Evolutionary conservation across 2,888 invertebrate genomes (phyloP).

Genomic region (Drosophila neonasuta): DNA sequence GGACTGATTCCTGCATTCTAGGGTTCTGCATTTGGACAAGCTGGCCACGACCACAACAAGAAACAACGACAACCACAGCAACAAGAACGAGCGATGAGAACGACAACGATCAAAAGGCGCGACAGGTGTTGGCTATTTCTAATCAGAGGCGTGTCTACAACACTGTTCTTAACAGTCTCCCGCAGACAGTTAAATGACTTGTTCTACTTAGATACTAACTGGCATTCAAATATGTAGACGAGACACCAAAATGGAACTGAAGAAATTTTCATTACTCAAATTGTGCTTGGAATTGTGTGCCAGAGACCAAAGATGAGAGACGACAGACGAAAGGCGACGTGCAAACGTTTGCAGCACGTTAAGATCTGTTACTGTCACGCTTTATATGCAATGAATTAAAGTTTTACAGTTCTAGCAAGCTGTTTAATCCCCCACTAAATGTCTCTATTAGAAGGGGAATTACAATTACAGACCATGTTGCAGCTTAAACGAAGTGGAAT

Average conservation of each 20-base stretch:
- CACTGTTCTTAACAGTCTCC: conserved; percentile 56
- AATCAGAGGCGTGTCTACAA: conserved; percentile 68
- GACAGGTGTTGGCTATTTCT: conserved; percentile 72
- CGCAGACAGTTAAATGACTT: conserved; percentile 69
- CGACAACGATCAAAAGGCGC: conserved; percentile 58
- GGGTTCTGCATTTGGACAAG: conserved; percentile 40
- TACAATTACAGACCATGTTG: conserved; percentile 4
- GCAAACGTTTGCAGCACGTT: conserved; percentile 5
- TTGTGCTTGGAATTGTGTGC: conserved; percentile 3
- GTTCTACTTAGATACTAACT: conserved; percentile 67
- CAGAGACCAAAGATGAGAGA: background rate
- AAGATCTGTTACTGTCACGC: conserved; percentile 31
- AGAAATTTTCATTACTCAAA: conserved; percentile 23
- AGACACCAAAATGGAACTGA: conserved; percentile 22
- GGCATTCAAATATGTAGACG: conserved; percentile 40
- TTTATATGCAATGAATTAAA: conserved; percentile 24
- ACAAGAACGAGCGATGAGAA: conserved; percentile 8
- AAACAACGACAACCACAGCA: conserved; percentile 3
- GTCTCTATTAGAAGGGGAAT: conserved; percentile 20
- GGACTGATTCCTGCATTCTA: conserved; percentile 30
- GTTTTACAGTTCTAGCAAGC: conserved; percentile 8
- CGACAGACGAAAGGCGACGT: background rate
- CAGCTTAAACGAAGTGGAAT: background rate
- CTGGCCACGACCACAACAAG: conserved; percentile 42
- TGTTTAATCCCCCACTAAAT: conserved; percentile 19